Conservation (phyloP, 1,140 invertebrate species). For the Reticulitermes speratus region DNA sequence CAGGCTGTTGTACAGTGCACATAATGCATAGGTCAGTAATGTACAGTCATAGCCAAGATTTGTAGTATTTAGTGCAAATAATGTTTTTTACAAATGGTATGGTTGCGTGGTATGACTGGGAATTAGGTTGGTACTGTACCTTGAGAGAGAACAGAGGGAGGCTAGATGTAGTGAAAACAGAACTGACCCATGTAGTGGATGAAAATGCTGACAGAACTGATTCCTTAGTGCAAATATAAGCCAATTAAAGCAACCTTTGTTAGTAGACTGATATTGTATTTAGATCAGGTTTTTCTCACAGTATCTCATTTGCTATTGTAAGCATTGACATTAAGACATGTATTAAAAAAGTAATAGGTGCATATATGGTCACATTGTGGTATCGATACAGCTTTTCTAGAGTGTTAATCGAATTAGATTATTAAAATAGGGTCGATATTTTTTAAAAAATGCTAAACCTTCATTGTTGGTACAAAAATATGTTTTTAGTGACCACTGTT, state of each 20-base stretch:
- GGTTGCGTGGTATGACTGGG: neutral
- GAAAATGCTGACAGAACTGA: neutral
- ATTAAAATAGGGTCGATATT: neutral
- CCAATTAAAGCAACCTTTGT: neutral
- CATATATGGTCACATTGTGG: neutral
- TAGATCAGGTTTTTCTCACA: neutral
- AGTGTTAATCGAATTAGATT: neutral
- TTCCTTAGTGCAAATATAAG: too few species aligned
- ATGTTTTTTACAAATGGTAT: neutral
- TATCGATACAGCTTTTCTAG: neutral
- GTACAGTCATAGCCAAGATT: neutral
- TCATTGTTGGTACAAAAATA: neutral
- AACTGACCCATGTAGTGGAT: neutral
- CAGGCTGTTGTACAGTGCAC: too few species aligned
- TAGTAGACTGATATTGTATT: constrained; percentile 4
- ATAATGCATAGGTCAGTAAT: neutral
- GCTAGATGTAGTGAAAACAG: neutral
- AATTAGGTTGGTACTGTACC: neutral
- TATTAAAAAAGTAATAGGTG: neutral
- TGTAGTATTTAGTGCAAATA: neutral
- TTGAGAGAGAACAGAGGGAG: neutral
- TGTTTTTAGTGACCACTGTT: neutral
- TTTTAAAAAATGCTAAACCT: constrained; percentile 4
- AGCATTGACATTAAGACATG: neutral
- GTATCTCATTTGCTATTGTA: neutral